Base-by-base conservation (phyloP, 2,888 invertebrate genomes). In the Caradrina clavipalpis region DNA sequence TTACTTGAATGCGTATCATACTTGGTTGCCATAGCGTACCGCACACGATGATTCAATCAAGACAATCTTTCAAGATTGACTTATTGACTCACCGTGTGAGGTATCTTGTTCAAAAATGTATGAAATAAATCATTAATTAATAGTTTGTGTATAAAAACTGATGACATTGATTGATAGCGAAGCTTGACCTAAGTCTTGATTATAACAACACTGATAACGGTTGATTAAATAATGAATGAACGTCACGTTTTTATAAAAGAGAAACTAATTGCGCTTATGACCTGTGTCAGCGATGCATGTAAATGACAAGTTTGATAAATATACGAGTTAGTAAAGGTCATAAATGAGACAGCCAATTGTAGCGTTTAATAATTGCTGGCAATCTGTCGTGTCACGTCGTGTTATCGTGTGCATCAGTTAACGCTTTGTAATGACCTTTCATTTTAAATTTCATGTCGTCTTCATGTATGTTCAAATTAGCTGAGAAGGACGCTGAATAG, bases 301-400 rank as follows among this genome's bases (percentile, higher is more conserved):
- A 69, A 78, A 67, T 79, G 75, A 80, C 78, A 69, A 69, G 58
- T 71, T 81, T 73, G 77, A 82, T 77, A 68, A 75, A 77, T 68
- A 70, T 69, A 75, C 54, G 21, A 78, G 69, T 77, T 64, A 74
- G 73, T 66, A 89, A 87, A 92, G 92, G 91, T 88, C 89, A 87
- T 84, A 85, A 88, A 83, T 89, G 86, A 87, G 87, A 87, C 88
- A 87, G 86, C 77, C 83, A 88, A 88, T 87, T 86, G 89, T 88
- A 89, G 88, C 82, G 86, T 89, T 88, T 90, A 89, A 90, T 92
- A 89, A 90, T 63, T 80, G 69, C 69, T 81, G 79, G 73, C 84
- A 87, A 91, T 90, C 88, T 86, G 86, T 85, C 81, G 88, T 89
- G 91, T 92, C 91, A 82, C 78, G 87, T 88, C 85, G 84, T 79